These are phyloP conservation scores for Sebastes steindachneri DNA, from an alignment of 2,797 vertebrate species.

Conservation along the genomic window DNA sequence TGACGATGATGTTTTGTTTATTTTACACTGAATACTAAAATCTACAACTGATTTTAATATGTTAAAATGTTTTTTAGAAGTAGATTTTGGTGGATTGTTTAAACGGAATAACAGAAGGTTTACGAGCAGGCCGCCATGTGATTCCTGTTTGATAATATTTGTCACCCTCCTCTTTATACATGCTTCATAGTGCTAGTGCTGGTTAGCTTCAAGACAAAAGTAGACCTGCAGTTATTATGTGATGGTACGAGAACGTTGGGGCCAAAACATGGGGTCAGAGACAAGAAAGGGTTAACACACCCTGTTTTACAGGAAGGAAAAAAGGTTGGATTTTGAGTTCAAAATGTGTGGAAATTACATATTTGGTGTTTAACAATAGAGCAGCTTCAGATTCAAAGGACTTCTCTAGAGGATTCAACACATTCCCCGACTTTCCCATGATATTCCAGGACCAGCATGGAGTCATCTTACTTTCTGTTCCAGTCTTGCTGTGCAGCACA, in stretches of 20 bases:
- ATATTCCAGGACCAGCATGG: conserved; percentile 56
- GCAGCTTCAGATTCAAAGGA: background rate
- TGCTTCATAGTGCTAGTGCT: background rate
- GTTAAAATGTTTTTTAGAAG: no score
- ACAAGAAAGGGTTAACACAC: background rate
- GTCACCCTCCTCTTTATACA: background rate
- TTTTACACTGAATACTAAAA: no score
- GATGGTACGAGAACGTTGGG: background rate
- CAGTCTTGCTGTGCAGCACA: conserved; percentile 63
- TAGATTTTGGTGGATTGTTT: no score
- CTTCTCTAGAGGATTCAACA: conserved; percentile 17
- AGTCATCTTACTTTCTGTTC: conserved; percentile 60
- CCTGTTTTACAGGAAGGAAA: background rate
- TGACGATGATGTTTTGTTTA: no score
- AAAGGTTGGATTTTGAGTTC: background rate
- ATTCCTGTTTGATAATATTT: background rate
- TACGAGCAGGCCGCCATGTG: no score
- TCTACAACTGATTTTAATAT: no score
- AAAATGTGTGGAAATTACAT: background rate
- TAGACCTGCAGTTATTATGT: background rate
- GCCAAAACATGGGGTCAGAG: background rate
- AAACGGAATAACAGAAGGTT: no score
- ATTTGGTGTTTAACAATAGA: background rate
- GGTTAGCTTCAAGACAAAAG: background rate
- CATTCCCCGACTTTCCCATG: conserved; percentile 35